phyloP scores from a whole-genome alignment of 2,797 vertebrate genomes.

The Pantherophis alleghaniensis region DNA sequence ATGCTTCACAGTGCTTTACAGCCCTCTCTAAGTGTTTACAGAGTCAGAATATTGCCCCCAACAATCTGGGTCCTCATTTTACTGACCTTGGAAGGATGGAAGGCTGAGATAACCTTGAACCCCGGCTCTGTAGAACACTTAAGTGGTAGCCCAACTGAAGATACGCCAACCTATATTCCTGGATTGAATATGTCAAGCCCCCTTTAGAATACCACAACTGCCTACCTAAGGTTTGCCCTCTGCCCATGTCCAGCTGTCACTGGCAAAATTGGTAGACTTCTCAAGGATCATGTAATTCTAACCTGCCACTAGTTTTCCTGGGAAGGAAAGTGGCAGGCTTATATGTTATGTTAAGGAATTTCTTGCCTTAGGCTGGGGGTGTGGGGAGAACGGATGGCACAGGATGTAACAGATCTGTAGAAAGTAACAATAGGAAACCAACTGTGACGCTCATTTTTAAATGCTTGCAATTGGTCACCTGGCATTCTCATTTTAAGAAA shows the following conservation, averaged over 20 bases:
- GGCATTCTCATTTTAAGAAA: background rate
- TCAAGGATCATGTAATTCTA: background rate
- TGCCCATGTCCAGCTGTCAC: background rate
- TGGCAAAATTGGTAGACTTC: background rate
- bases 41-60: too few species aligned
- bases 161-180: background rate
- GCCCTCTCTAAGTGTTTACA: too few species aligned
- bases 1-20: too few species aligned
- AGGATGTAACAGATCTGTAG: background rate
- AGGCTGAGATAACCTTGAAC: too few species aligned
- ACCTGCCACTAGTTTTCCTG: background rate
- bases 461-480: background rate
- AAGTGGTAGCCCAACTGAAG: background rate
- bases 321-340: background rate
- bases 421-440: background rate
- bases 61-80: too few species aligned
- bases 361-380: background rate
- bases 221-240: background rate
- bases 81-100: too few species aligned
- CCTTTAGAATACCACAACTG: background rate
- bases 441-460: background rate
- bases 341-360: background rate
- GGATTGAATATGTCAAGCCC: background rate
- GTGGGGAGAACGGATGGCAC: background rate
- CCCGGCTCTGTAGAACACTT: background rate